A percentile compares a stretch with the other conserved stretches of the same genome.
Conservation (phyloP, 1,140 invertebrate species). For the Tetramorium alpestre region DNA sequence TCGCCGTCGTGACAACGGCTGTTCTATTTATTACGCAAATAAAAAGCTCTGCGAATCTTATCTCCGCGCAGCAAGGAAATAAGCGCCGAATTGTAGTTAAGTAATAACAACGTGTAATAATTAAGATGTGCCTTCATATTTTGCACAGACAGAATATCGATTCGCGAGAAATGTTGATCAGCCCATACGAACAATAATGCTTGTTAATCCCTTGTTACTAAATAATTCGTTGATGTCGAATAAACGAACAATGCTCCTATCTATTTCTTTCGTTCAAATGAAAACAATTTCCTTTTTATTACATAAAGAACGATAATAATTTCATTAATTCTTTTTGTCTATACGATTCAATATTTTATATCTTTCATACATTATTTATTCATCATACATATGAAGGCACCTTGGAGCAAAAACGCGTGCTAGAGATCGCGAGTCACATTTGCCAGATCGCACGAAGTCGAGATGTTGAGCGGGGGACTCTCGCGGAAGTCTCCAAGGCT, state of each 20-base stretch:
- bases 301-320: background rate
- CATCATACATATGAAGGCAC: background rate
- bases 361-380: background rate
- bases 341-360: background rate
- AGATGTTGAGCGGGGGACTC: slow-evolving; percentile 14
- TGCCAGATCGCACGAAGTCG: slow-evolving; percentile 31
- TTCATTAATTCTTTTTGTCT: background rate
- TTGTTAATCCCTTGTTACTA: too few species aligned
- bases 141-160: background rate
- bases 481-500: slow-evolving; percentile 67
- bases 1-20: background rate
- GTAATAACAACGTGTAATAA: slow-evolving; percentile 11
- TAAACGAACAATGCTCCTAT: background rate
- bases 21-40: slow-evolving; percentile 38
- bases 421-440: slow-evolving; percentile 11
- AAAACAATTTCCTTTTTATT: background rate
- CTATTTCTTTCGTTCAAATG: background rate
- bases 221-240: too few species aligned
- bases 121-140: background rate
- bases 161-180: background rate
- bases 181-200: background rate
- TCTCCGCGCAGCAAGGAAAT: slow-evolving; percentile 8
- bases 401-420: background rate
- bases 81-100: background rate
- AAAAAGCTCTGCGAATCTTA: slow-evolving; percentile 45